phyloP scores from a whole-genome alignment of 2,888 invertebrate species.

The Agrotis ipsilon region DNA sequence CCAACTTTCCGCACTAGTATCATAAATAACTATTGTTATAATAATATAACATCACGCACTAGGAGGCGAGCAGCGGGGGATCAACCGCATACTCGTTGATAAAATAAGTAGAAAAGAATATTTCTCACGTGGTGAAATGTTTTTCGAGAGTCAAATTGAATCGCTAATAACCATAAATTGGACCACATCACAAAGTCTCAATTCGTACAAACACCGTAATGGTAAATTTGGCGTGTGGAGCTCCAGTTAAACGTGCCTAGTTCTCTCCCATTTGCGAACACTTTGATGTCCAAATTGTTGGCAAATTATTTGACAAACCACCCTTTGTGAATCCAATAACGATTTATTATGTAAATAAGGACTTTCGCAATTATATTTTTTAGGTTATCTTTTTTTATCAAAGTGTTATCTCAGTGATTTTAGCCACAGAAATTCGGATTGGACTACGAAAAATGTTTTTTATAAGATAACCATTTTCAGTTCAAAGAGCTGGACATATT shows the following conservation, averaged over 20 bases:
- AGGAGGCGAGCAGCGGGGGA: no score
- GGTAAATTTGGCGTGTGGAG: conserved; percentile 64
- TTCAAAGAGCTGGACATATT: conserved; percentile 19
- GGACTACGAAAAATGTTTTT: conserved; percentile 27
- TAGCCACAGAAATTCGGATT: conserved; percentile 14
- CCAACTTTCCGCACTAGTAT: no score
- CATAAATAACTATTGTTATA: no score
- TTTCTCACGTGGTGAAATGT: no score
- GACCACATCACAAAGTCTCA: conserved; percentile 61
- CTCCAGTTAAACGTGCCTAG: conserved; percentile 61
- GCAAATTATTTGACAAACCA: conserved; percentile 52
- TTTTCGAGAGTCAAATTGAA: no score
- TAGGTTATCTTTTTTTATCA: conserved; percentile 38
- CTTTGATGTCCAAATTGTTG: conserved; percentile 63
- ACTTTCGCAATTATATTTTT: conserved; percentile 51
- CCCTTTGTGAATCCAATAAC: conserved; percentile 47
- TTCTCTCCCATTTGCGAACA: conserved; percentile 56
- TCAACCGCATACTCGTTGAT: no score
- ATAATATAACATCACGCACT: no score
- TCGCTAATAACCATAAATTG: conserved; percentile 24
- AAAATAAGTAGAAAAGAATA: no score
- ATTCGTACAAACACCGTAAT: conserved; percentile 67
- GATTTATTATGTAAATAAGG: conserved; percentile 60
- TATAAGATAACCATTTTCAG: conserved; percentile 9
- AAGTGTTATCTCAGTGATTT: conserved; percentile 35